Evolutionary conservation across 2,888 invertebrate genomes (phyloP).

Genomic region (Adineta ricciae): DNA sequence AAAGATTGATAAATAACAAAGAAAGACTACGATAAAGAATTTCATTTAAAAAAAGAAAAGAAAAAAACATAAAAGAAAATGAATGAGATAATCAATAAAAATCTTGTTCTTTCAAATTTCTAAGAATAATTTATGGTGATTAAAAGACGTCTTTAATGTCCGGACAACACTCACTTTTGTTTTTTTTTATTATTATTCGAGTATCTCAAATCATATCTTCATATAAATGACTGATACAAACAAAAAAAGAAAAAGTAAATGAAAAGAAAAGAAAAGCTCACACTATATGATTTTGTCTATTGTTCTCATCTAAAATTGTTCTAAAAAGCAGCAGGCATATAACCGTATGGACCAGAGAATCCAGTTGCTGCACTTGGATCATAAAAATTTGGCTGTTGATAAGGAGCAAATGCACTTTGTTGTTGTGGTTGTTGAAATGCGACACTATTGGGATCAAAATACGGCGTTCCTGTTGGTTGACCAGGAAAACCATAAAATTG

Average conservation of each 20-base stretch:
- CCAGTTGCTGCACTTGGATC: not conserved
- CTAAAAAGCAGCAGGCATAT: constrained; percentile 17
- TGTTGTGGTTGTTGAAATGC: constrained; percentile 7
- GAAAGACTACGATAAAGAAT: not conserved
- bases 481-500: not conserved
- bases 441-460: not conserved
- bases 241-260: not conserved
- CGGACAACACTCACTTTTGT: constrained; percentile 21
- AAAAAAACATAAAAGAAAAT: not conserved
- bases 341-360: not conserved
- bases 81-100: not conserved
- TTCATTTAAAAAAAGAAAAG: not conserved
- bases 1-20: not conserved
- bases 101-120: no score
- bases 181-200: not conserved
- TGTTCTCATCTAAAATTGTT: not conserved
- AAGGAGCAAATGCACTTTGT: constrained; percentile 1
- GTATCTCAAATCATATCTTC: not conserved
- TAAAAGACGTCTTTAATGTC: constrained; percentile 19
- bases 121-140: no score
- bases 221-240: not conserved
- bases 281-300: constrained; percentile 10
- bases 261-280: constrained; percentile 10
- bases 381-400: not conserved
- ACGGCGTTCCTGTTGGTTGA: not conserved